phyloP scores from a whole-genome alignment of 2,113 vertebrate genomes.

The Podarcis muralis region DNA sequence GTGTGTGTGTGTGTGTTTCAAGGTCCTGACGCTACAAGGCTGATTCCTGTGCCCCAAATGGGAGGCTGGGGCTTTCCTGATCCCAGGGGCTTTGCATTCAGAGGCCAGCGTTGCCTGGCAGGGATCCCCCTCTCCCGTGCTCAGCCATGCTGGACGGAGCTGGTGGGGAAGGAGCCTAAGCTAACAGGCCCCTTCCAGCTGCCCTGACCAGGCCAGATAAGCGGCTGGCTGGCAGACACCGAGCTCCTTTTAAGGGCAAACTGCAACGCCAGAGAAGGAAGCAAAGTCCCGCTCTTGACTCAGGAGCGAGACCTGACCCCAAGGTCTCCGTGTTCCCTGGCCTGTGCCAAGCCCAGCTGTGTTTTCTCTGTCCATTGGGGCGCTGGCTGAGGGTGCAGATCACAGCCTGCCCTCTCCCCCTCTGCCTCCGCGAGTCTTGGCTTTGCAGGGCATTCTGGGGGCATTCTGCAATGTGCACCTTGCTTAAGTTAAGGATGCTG shows the following conservation, averaged over 20 bases:
- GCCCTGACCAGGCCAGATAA: slow-evolving; percentile 40
- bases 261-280: background rate
- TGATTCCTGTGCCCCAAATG: too few species aligned
- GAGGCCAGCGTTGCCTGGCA: background rate
- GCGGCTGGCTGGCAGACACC: rapidly evolving
- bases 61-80: too few species aligned
- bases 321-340: background rate
- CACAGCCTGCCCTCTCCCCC: background rate
- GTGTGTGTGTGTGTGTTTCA: too few species aligned
- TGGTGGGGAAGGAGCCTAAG: background rate
- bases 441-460: background rate
- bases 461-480: background rate
- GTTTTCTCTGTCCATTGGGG: background rate
- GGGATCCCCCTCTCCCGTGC: background rate
- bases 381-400: too few species aligned
- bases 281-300: background rate
- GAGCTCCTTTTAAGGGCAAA: slow-evolving; percentile 64
- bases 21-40: too few species aligned
- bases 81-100: background rate
- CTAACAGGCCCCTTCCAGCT: background rate
- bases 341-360: background rate
- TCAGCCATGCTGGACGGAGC: background rate
- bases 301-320: slow-evolving; percentile 7
- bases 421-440: background rate
- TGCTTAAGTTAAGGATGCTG: background rate